Conservation (phyloP, 2,797 vertebrate genomes). For the Cossypha caffra region DNA sequence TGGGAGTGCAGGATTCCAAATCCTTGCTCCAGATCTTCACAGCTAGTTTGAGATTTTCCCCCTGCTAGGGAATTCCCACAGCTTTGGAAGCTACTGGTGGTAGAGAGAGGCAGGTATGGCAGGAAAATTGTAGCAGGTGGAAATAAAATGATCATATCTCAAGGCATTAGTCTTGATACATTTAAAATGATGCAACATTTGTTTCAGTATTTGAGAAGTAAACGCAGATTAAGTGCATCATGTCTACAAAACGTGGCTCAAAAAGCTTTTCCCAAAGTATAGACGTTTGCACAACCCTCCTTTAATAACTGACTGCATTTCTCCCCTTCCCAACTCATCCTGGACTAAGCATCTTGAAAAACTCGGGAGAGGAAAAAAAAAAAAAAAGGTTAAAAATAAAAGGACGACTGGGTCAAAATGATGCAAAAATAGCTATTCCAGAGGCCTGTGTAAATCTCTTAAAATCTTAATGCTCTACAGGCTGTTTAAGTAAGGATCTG, state of each 20-base stretch:
- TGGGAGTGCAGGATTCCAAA: neutral
- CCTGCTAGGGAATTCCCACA: neutral
- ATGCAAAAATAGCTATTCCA: neutral
- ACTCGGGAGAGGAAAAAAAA: neutral
- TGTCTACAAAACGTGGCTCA: fast-evolving
- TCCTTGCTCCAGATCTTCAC: neutral
- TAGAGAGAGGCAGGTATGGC: neutral
- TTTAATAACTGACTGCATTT: neutral
- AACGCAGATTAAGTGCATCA: neutral
- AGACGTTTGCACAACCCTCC: neutral
- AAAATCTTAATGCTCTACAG: constrained; percentile 7
- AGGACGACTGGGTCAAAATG: neutral
- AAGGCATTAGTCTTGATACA: neutral
- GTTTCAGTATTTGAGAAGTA: neutral
- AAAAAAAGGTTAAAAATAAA: neutral
- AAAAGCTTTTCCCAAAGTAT: neutral
- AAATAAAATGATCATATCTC: neutral
- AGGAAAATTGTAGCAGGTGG: neutral
- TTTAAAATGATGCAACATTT: neutral
- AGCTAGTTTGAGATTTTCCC: neutral
- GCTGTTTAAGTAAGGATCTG: neutral
- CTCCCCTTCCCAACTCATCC: neutral
- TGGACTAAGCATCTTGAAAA: neutral
- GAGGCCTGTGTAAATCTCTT: neutral
- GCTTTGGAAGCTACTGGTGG: neutral